phyloP scores from a whole-genome alignment of 2,113 vertebrate genomes.

The Boulengeromyrus knoepffleri region DNA sequence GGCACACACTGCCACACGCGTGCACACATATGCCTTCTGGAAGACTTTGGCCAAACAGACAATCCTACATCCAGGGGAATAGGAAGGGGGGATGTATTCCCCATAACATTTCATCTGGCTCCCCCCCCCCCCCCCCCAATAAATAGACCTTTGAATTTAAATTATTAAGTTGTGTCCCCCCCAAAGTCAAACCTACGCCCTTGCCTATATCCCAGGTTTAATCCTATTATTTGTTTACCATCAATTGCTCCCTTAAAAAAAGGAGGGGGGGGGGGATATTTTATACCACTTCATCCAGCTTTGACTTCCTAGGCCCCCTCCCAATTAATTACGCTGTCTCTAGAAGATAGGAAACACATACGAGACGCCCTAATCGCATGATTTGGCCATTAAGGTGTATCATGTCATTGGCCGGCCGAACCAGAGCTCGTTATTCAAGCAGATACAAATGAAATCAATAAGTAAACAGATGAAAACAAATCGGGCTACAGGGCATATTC shows the following conservation, averaged over 20 bases:
- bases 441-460: slow-evolving; percentile 20
- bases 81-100: not conserved
- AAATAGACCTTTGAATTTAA: not conserved
- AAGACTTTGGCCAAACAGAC: not conserved
- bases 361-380: not conserved
- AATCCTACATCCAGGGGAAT: not conserved
- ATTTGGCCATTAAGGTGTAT: not conserved
- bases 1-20: not conserved
- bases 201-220: not conserved
- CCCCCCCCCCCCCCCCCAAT: not conserved
- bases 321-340: slow-evolving; percentile 3
- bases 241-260: not conserved
- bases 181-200: not conserved
- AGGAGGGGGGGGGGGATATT: not conserved
- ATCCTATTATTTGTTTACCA: not conserved
- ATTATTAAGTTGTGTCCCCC: not conserved
- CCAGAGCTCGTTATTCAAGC: slow-evolving; percentile 12
- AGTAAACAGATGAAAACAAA: slow-evolving; percentile 16
- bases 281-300: not conserved
- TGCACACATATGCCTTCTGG: not conserved
- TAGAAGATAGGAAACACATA: not conserved
- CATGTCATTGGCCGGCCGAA: not conserved
- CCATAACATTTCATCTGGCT: not conserved
- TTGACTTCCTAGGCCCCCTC: not conserved
- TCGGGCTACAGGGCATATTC: slow-evolving; percentile 10